Evolutionary conservation across 2,797 vertebrate species (phyloP), one percentile per base, ranked within the genome.

Genomic region (Apogon hyalosoma): DNA sequence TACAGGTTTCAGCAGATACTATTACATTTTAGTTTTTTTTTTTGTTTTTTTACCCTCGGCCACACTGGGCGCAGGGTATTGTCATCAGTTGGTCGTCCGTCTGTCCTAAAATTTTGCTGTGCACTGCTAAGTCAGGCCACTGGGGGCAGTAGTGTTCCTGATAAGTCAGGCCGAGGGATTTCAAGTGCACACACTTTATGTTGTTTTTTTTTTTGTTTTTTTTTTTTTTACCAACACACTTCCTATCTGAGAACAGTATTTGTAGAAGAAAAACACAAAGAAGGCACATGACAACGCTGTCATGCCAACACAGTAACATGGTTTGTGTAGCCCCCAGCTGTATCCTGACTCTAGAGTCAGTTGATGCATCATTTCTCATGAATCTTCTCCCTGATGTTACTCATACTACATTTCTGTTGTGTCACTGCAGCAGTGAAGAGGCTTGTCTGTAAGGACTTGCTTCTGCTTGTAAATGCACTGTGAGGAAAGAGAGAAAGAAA

Each of bases 301-400:
- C 78, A 53, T 74, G 43, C 10, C 55, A 16, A 21, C 13, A 55
- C 67, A 79, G 60, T 54, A 64, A 62, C 57, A 15, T 59, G 53
- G 60, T 53, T 45, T 82, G 55, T 73, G 45, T 60, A 38, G 76
- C 77, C 81, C 41, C 67, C 55, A 58, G 72, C 80, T 86, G 63
- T 48, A 47, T 83, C 63, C 58, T 80, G 83, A 85, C 63, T 78
- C 71, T 69, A 58, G 67, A 63, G 56, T 73, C 80, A 68, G 64
- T 51, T 75, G 81, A 81, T 85, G 67, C 63, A 82, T 87, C 59
- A 42, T 68, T 60, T 51, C 64, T 16, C 10, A 54, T 31, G 41
- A 79, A 79, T 73, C 42, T 43, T 55, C 60, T 61, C 63, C 68
- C 43, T 48, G 73, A 68, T 79, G 66, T 76, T 82, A 46, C 70